Percentiles rank a stretch among this genome's conserved stretches.
These are phyloP conservation scores for Lucifuga dentata DNA, from an alignment of 2,113 vertebrate species.

Conservation along the genomic window DNA sequence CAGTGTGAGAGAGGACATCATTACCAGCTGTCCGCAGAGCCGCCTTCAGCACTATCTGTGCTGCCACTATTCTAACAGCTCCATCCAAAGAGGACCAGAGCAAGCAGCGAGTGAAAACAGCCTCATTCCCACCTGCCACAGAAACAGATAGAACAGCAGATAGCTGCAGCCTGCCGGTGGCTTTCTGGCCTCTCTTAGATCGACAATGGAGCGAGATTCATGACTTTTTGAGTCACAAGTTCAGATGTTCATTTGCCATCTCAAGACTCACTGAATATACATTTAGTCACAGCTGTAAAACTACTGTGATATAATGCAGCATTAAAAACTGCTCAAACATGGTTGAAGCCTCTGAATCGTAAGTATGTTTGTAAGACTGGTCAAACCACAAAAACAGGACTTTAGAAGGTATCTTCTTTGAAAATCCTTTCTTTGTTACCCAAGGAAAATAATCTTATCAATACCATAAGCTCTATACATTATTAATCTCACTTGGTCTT, in stretches of 20 bases:
- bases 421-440: too few species aligned
- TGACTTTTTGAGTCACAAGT: constrained; percentile 56
- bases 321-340: not conserved
- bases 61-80: constrained; percentile 52
- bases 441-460: too few species aligned
- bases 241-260: constrained; percentile 44
- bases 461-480: too few species aligned
- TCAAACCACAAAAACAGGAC: too few species aligned
- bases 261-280: constrained; percentile 41
- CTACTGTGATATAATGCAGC: not conserved
- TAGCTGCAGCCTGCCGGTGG: constrained; percentile 50
- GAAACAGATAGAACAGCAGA: constrained; percentile 73
- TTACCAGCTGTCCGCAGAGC: constrained; percentile 72
- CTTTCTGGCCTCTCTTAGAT: constrained; percentile 42
- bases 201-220: constrained; percentile 66
- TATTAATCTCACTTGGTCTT: too few species aligned
- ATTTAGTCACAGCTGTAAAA: constrained; percentile 33
- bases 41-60: constrained; percentile 55
- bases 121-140: constrained; percentile 83
- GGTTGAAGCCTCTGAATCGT: not conserved
- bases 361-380: too few species aligned
- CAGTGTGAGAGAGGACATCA: constrained; percentile 73
- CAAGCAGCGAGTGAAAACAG: constrained; percentile 70
- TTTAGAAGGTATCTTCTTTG: too few species aligned
- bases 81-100: constrained; percentile 43